A percentile compares a stretch with the other conserved stretches of the same genome.
Evolutionary conservation across 2,888 invertebrate genomes (phyloP).

Genomic region (Mimumesa dahlbomi): DNA sequence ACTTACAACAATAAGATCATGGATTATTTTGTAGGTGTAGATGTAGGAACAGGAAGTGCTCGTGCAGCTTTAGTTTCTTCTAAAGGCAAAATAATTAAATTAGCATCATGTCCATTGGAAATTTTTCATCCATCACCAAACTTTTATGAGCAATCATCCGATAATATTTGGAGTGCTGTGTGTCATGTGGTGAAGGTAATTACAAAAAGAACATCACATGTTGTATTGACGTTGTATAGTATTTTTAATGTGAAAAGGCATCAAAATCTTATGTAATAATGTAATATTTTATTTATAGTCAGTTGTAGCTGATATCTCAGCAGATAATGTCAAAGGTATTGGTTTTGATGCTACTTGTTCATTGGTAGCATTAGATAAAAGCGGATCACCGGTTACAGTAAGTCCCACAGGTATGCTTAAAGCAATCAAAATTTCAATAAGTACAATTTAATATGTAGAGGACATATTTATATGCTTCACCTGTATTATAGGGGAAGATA

Average conservation of each 20-base stretch:
- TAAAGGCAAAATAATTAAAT: constrained; percentile 85
- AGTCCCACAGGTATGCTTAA: constrained; percentile 83
- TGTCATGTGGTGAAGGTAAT: constrained; percentile 88
- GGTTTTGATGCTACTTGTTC: constrained; percentile 99
- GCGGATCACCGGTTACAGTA: constrained; percentile 87
- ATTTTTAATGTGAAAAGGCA: not conserved
- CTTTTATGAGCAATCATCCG: constrained; percentile 95
- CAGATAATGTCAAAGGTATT: constrained; percentile 87
- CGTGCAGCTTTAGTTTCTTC: constrained; percentile 90
- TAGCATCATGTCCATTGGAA: constrained; percentile 85
- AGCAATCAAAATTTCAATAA: too few relatives aligned
- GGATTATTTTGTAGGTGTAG: constrained; percentile 90
- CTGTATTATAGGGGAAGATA: constrained; percentile 82
- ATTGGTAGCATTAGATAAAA: constrained; percentile 88
- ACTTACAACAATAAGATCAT: too few relatives aligned
- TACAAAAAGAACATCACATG: not conserved
- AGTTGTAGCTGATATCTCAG: constrained; percentile 54
- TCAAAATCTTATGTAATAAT: constrained; percentile 1
- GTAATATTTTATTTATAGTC: constrained; percentile 33
- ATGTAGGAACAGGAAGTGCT: constrained; percentile 96
- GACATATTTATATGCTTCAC: too few relatives aligned
- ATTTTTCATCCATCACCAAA: constrained; percentile 90
- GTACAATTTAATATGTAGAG: too few relatives aligned
- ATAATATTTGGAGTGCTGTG: constrained; percentile 92
- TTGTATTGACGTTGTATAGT: not conserved